Percentiles rank a stretch among this genome's conserved stretches.
Evolutionary conservation across 2,888 invertebrate species (phyloP).

Genomic region (Taenaris catops): DNA sequence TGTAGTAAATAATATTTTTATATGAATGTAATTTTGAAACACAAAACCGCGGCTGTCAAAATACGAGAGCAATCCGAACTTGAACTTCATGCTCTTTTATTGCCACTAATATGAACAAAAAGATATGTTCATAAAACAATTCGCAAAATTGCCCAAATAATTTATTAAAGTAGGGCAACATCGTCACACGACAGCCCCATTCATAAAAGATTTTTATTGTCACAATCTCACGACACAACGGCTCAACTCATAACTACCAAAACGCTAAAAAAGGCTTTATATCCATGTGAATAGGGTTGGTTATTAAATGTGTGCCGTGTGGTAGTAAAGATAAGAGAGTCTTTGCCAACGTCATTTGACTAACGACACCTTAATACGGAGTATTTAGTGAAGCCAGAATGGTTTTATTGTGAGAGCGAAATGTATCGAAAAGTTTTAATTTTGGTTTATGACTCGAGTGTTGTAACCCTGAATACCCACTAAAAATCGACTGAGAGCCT

Average conservation of each 20-base stretch:
- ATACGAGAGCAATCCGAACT: slow-evolving; percentile 13
- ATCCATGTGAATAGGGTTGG: slow-evolving; percentile 7
- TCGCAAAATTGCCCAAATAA: slow-evolving; percentile 53
- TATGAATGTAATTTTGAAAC: too few species aligned
- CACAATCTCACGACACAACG: slow-evolving; percentile 14
- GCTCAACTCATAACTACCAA: slow-evolving; percentile 3
- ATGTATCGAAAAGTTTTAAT: slow-evolving; percentile 78
- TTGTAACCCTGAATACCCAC: slow-evolving; percentile 18
- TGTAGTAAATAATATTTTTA: too few species aligned
- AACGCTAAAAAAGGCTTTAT: slow-evolving; percentile 20
- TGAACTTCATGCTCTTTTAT: slow-evolving; percentile 8
- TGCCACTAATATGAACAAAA: slow-evolving; percentile 22
- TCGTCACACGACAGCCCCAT: slow-evolving; percentile 62
- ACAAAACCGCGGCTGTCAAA: too few species aligned
- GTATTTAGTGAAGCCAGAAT: slow-evolving; percentile 70
- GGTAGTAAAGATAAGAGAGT: slow-evolving; percentile 6
- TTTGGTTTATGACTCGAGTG: slow-evolving; percentile 63
- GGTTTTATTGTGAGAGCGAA: slow-evolving; percentile 66
- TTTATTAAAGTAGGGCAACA: slow-evolving; percentile 58
- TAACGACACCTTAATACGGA: slow-evolving; percentile 74
- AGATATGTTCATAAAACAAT: slow-evolving; percentile 56
- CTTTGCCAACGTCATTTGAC: slow-evolving; percentile 49
- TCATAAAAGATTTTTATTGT: slow-evolving; percentile 59
- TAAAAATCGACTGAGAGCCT: too few species aligned
- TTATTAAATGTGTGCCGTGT: slow-evolving; percentile 14